Percentiles rank a stretch among this genome's conserved stretches.
Conservation (phyloP, 1,140 invertebrate species). For the Neodiprion pinetum region DNA sequence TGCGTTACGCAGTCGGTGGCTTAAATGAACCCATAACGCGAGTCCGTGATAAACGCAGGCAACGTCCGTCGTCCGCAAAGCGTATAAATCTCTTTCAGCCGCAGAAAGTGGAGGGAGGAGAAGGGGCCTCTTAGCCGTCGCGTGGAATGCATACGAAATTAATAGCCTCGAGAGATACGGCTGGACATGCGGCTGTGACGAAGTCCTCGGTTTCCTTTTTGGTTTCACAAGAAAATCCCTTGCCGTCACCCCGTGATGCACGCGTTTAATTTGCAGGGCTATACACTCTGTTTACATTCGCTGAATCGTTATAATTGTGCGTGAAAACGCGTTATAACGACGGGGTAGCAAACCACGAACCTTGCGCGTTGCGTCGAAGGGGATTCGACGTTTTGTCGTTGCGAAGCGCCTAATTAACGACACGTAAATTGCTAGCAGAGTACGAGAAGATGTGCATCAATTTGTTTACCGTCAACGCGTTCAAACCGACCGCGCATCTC, state of each 20-base stretch:
- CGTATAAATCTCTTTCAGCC: background rate
- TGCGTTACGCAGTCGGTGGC: background rate
- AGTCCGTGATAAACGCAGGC: background rate
- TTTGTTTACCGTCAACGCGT: conserved; percentile 36
- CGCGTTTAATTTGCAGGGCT: background rate
- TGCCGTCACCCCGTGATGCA: background rate
- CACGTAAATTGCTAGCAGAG: conserved; percentile 47
- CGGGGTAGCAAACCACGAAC: conserved; percentile 34
- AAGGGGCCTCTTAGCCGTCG: background rate
- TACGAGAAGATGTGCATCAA: conserved; percentile 42
- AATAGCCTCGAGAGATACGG: conserved; percentile 1
- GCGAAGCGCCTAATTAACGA: conserved; percentile 51
- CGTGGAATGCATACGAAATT: conserved; percentile 5
- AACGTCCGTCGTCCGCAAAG: background rate
- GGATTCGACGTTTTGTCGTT: background rate
- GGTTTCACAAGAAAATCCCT: too few species aligned
- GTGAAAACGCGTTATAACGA: conserved; percentile 36
- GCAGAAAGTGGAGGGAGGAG: background rate
- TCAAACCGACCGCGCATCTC: too few species aligned
- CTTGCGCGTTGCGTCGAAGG: background rate
- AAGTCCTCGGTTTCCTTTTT: too few species aligned
- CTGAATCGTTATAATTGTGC: conserved; percentile 8
- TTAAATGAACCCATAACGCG: conserved; percentile 7
- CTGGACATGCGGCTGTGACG: background rate
- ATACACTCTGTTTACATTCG: background rate